These are phyloP conservation scores for Meghimatium bilineatum DNA, from an alignment of 2,888 invertebrate genomes.

Conservation along the genomic window DNA sequence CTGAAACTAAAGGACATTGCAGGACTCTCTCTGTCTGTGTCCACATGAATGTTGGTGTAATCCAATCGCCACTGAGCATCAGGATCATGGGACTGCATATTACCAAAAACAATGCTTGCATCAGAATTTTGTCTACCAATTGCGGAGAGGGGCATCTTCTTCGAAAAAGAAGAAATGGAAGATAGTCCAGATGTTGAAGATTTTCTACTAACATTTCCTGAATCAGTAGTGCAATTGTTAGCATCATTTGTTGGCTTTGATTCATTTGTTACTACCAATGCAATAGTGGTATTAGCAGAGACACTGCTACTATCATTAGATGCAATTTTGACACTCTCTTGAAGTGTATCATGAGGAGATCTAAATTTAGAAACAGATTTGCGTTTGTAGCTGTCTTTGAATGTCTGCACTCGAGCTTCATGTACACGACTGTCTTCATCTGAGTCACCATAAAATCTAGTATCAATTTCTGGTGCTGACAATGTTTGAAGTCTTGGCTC, in stretches of 20 bases:
- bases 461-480: conserved; percentile 8
- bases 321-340: neutral
- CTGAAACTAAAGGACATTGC: conserved; percentile 30
- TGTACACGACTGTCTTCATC: conserved; percentile 49
- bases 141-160: conserved; percentile 13
- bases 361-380: conserved; percentile 21
- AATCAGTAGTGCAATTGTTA: neutral
- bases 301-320: neutral
- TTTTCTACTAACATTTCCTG: conserved; percentile 23
- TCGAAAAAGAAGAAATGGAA: conserved; percentile 2
- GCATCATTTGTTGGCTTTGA: neutral
- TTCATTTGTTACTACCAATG: neutral
- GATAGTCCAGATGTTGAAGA: conserved; percentile 2
- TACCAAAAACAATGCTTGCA: conserved; percentile 45
- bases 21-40: conserved; percentile 61
- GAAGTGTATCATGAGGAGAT: conserved; percentile 12
- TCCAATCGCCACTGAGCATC: conserved; percentile 65
- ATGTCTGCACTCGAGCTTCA: conserved; percentile 40
- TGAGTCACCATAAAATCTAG: conserved; percentile 51
- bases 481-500: neutral
- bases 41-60: conserved; percentile 66
- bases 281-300: neutral
- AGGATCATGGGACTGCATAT: conserved; percentile 52
- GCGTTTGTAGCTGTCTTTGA: conserved; percentile 46
- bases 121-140: conserved; percentile 33